Evolutionary conservation across 2,888 invertebrate genomes (phyloP).

Genomic region (Ochropleura plecta): DNA sequence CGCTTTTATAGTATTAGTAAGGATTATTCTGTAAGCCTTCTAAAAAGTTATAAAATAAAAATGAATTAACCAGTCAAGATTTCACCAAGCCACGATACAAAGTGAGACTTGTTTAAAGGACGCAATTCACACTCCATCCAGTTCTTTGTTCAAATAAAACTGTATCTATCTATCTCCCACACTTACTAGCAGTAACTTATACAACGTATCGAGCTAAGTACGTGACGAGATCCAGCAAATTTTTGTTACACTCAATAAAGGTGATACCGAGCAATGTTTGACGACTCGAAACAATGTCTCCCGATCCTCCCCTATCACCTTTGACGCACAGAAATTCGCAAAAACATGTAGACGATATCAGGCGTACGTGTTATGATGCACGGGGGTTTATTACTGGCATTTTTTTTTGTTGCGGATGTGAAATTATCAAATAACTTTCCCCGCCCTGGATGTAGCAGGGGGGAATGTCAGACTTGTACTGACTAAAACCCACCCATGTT

Average conservation of each 20-base stretch:
- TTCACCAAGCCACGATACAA: rapidly evolving
- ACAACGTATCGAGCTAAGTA: conserved; percentile 42
- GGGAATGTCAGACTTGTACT: too few relatives aligned
- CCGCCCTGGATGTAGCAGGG: too few relatives aligned
- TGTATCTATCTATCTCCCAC: background rate
- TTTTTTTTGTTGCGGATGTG: too few relatives aligned
- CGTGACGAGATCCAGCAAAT: conserved; percentile 61
- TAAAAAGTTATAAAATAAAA: too few relatives aligned
- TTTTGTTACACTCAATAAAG: conserved; percentile 62
- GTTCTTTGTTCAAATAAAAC: conserved; percentile 28
- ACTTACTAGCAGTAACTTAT: conserved; percentile 38
- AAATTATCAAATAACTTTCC: too few relatives aligned
- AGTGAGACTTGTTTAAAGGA: background rate
- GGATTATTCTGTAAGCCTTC: too few relatives aligned
- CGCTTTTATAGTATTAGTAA: too few relatives aligned
- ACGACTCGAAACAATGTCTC: conserved; percentile 80
- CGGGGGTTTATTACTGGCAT: conserved; percentile 73
- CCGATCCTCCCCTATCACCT: conserved; percentile 82
- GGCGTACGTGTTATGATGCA: conserved; percentile 81
- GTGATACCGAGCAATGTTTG: conserved; percentile 68
- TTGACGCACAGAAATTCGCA: conserved; percentile 80
- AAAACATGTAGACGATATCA: conserved; percentile 81
- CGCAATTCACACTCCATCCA: background rate
- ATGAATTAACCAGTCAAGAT: background rate
- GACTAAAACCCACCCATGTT: too few relatives aligned